Conservation (phyloP, 2,797 vertebrate genomes). For the Glossophaga mutica region DNA sequence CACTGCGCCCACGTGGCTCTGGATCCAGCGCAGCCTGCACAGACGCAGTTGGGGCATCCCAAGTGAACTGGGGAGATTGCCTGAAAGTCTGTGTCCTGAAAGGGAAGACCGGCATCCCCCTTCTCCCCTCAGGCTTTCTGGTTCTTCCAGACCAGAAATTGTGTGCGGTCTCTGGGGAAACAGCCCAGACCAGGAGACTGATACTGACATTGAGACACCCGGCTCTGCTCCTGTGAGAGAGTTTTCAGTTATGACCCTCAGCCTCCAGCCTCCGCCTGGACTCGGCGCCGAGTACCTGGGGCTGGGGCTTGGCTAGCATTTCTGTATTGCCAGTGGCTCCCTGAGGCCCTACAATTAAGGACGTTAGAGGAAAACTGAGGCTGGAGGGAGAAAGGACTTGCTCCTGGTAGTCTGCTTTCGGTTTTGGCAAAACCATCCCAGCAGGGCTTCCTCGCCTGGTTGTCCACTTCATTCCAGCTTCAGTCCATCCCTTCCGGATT, state of each 20-base stretch:
- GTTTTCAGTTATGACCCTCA: neutral
- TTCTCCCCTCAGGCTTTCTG: neutral
- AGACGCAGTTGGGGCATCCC: neutral
- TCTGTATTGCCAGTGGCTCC: neutral
- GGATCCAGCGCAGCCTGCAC: rapidly evolving
- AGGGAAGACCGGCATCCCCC: neutral
- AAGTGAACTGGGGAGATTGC: neutral
- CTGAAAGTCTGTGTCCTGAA: neutral
- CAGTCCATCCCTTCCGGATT: neutral
- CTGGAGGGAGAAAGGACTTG: neutral
- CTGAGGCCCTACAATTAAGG: rapidly evolving
- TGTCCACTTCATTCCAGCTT: neutral
- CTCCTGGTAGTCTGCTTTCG: neutral
- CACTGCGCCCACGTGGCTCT: rapidly evolving
- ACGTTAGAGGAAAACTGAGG: neutral
- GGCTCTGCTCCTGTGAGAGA: neutral
- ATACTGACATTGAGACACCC: rapidly evolving
- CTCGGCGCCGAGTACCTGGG: neutral
- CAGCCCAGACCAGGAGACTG: neutral
- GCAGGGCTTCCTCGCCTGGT: neutral
- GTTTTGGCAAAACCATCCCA: neutral
- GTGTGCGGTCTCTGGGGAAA: neutral
- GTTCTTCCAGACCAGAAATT: neutral
- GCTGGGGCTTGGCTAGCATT: neutral
- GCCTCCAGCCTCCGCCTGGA: neutral